Evolutionary conservation across 2,113 vertebrate genomes (phyloP), one percentile per base, ranked within the genome.

Genomic region (Crotalus helleri): DNA sequence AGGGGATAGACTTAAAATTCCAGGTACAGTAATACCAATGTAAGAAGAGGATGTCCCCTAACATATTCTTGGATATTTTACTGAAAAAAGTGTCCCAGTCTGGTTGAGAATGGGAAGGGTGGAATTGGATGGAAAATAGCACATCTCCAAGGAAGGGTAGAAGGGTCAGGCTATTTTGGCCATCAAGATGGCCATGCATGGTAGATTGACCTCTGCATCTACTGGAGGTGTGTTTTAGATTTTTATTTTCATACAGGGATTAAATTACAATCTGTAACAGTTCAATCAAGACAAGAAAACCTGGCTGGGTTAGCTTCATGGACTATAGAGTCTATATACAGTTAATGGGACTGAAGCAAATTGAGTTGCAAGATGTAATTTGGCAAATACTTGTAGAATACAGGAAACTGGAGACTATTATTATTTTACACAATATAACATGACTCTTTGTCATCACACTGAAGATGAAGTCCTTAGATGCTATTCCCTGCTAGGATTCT

Each of bases 391-490:
- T 93, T 93, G 74, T 92, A 46, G 61, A 93, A 95, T 24, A 91
- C 64, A 95, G 94, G 33, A 91, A 17, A 44, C 21, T 92, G 94
- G 88, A 58, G 7, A 92, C 87, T 51, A 94, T 87, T 19, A 93
- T 17, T 89, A 21, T 81, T 93, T 92, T 94, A 91, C 51, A 95
- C 87, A 74, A 87, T 88, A 61, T 57, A 92, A 12, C 88, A 64
- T 90, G 94, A 94, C 64, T 92, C 96, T 96, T 97, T 94, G 74
- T 95, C 90, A 61, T 93, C 94, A 57, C 90, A 96, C 96, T 95
- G 64, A 91, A 97, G 91, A 88, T 93, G 95, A 96, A 97, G 97
- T 97, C 97, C 97, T 97, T 97, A 96, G 96, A 97, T 96, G 96
- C 94, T 94, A 95, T 87, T 94, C 95, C 93, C 69, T 96, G 97